Base-by-base conservation (phyloP, 2,113 vertebrate species). In the Hippocampus guttulatus region DNA sequence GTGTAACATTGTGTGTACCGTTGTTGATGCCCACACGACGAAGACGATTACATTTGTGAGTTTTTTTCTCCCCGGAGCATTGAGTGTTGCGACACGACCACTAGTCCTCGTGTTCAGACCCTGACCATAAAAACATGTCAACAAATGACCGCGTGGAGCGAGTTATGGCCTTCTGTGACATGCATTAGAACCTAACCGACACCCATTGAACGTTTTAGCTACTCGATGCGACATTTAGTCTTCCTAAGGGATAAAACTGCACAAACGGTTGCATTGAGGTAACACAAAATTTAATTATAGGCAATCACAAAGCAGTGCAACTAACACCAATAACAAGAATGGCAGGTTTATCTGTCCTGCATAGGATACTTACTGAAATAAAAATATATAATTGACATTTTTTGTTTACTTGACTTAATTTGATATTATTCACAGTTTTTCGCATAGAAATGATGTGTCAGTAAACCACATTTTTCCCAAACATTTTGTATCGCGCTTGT, bases 51-150 rank as follows among this genome's bases (percentile, higher is more conserved):
- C 12, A 69, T 3, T 6, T 30, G 12, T 25, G 2, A 45, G 3
- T 12, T n/a, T 33, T 67, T 61, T 55, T 68, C n/a, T n/a, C n/a
- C 15, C 3, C n/a, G 27, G 55, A 73, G 43, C 64, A 66, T 27
- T 65, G 71, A 62, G 49, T 72, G 63, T 90, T 83, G 71, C 81
- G 70, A 86, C 80, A 85, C 45, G 7, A 16, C 49, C 8, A 16
- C 54, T 43, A 57, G 41, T 21, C 49, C 25, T 14, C 57, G 69
- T 12, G 47, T 52, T 73, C 67, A 58, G 8, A 33, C 16, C 43
- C 41, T 61, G 63, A 79, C 76, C 73, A 83, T 80, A 88, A 92
- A 90, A 92, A 93, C 90, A 91, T 55, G 89, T 93, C 89, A 92
- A 93, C 91, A 91, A 78, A 84, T 20, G 45, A 67, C 41, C 64